Conservation (phyloP, 1,140 invertebrate species). For the Nomia melanderi region DNA sequence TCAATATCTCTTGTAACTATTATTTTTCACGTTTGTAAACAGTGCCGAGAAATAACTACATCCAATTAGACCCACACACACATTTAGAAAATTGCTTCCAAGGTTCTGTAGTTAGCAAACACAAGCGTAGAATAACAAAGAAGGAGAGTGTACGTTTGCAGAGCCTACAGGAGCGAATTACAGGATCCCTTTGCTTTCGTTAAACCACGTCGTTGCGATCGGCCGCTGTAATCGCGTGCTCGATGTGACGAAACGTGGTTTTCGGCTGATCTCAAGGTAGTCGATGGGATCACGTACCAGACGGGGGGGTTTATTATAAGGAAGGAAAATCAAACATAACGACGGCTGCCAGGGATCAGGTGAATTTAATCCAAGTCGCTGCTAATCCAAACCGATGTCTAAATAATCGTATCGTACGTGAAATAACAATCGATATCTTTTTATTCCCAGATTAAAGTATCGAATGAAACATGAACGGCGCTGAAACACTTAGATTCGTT, state of each 20-base stretch:
- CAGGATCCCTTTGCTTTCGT: slow-evolving; percentile 51
- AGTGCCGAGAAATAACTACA: neutral
- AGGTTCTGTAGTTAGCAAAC: neutral
- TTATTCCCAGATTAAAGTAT: neutral
- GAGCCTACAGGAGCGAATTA: slow-evolving; percentile 47
- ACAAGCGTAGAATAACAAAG: neutral
- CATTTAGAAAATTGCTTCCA: neutral
- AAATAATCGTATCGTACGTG: neutral
- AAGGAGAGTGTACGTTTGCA: slow-evolving; percentile 36
- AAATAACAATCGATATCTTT: neutral
- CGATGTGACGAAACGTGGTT: slow-evolving; percentile 61
- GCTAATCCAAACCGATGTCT: slow-evolving; percentile 5
- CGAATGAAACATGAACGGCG: too few species aligned
- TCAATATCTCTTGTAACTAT: too few species aligned
- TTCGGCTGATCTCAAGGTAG: slow-evolving; percentile 60
- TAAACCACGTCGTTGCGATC: slow-evolving; percentile 54
- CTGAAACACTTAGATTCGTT: too few species aligned
- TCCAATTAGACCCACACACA: neutral
- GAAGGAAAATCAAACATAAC: slow-evolving; percentile 32
- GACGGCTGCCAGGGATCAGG: neutral
- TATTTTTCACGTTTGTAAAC: neutral
- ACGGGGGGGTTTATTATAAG: slow-evolving; percentile 53
- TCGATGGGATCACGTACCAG: slow-evolving; percentile 57
- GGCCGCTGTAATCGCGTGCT: slow-evolving; percentile 57
- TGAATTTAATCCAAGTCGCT: neutral